Evolutionary conservation across 1,140 invertebrate species (phyloP).

Genomic region (Cyclargus thomasi): DNA sequence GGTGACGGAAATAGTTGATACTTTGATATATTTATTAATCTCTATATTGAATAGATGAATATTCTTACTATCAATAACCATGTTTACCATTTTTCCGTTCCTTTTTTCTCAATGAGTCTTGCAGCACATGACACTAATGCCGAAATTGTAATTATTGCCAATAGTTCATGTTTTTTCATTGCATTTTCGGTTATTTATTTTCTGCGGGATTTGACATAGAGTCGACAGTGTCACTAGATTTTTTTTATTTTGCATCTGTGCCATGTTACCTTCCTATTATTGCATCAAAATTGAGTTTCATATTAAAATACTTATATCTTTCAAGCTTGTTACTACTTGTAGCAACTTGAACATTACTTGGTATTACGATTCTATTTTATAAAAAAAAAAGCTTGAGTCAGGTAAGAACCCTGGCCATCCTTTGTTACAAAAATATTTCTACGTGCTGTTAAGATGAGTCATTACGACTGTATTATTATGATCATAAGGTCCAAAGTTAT

Average conservation of each 20-base stretch:
- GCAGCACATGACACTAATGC: slow-evolving; percentile 44
- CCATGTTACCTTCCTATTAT: not conserved
- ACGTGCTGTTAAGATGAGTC: slow-evolving; percentile 13
- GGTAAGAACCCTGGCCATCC: slow-evolving; percentile 43
- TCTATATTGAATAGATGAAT: no score
- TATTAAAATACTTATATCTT: not conserved
- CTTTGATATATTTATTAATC: no score
- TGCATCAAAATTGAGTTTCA: not conserved
- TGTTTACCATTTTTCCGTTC: slow-evolving; percentile 33
- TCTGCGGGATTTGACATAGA: not conserved
- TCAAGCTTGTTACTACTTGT: not conserved
- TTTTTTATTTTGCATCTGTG: not conserved
- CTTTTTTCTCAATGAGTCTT: slow-evolving; percentile 40
- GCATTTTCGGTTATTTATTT: slow-evolving; percentile 31
- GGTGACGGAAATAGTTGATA: no score
- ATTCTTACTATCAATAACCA: slow-evolving; percentile 1
- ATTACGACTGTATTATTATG: not conserved
- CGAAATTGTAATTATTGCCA: slow-evolving; percentile 43
- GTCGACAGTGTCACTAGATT: not conserved
- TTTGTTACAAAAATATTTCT: slow-evolving; percentile 25
- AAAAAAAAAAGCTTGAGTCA: slow-evolving; percentile 32
- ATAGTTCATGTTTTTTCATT: slow-evolving; percentile 46
- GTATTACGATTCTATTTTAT: slow-evolving; percentile 5
- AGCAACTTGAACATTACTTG: not conserved
- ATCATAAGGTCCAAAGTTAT: slow-evolving; percentile 19